Conservation (phyloP, 2,888 invertebrate species). For the Rotaria socialis region DNA sequence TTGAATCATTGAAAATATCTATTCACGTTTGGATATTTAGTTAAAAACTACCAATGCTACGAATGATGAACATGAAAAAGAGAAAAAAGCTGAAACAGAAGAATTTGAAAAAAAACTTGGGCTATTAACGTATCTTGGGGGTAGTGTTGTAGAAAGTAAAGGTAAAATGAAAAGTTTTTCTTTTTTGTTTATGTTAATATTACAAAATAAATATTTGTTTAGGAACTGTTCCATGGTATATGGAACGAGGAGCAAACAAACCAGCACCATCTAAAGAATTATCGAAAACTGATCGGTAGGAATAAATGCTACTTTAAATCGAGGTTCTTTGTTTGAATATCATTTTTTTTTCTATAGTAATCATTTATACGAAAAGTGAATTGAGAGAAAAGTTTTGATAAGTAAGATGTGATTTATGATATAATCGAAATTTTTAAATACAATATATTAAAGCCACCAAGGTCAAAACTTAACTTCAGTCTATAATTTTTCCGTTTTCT, state of each 20-base stretch:
- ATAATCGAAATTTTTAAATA: too few relatives aligned
- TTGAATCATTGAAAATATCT: not conserved
- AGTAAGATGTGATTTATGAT: too few relatives aligned
- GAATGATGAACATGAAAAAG: constrained; percentile 81
- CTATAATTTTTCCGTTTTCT: too few relatives aligned
- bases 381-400: too few relatives aligned
- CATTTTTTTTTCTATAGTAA: too few relatives aligned
- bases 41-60: constrained; percentile 49
- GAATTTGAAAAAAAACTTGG: constrained; percentile 96
- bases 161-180: constrained; percentile 49
- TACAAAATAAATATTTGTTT: not conserved
- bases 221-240: constrained; percentile 25
- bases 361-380: too few relatives aligned
- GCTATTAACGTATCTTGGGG: constrained; percentile 86
- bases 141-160: constrained; percentile 63
- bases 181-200: not conserved
- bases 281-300: not conserved
- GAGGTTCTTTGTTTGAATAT: too few relatives aligned
- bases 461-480: too few relatives aligned
- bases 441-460: too few relatives aligned
- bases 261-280: not conserved
- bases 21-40: not conserved
- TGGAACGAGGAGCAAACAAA: not conserved
- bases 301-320: not conserved
- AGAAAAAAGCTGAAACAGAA: constrained; percentile 82